A percentile compares a stretch with the other conserved stretches of the same genome.
phyloP scores from a whole-genome alignment of 2,888 invertebrate genomes.

The Pharmacophagus antenor region DNA sequence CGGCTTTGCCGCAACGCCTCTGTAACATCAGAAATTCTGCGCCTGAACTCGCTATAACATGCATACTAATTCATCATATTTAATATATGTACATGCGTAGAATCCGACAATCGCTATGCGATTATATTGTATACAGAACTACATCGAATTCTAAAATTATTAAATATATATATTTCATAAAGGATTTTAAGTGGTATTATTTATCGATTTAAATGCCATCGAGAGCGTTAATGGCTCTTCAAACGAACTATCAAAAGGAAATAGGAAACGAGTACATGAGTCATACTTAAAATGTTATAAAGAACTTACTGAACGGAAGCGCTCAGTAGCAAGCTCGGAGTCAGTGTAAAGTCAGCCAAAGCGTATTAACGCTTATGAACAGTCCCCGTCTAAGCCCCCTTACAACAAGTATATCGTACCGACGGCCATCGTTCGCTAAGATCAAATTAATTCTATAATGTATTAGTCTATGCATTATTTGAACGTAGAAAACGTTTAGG shows the following conservation, averaged over 20 bases:
- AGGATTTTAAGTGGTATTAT: background rate
- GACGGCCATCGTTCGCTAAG: background rate
- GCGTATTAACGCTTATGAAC: slow-evolving; percentile 7
- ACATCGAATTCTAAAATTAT: background rate
- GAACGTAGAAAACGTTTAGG: background rate
- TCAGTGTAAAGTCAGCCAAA: slow-evolving; percentile 16
- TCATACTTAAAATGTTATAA: slow-evolving; percentile 4
- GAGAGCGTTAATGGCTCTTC: no score
- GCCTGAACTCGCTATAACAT: slow-evolving; percentile 7
- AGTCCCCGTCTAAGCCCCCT: slow-evolving; percentile 17
- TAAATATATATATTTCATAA: background rate
- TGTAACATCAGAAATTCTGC: slow-evolving; percentile 71
- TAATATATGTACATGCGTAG: background rate
- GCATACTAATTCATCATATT: background rate
- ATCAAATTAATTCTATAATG: background rate
- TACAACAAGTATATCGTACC: slow-evolving; percentile 13
- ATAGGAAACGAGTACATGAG: background rate
- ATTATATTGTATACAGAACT: background rate
- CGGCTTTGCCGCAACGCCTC: slow-evolving; percentile 96
- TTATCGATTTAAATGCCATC: background rate
- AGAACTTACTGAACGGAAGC: slow-evolving; percentile 4
- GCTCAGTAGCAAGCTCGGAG: slow-evolving; percentile 15
- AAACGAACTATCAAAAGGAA: background rate
- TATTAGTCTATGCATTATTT: background rate
- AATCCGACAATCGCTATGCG: slow-evolving; percentile 5